Percentiles rank a stretch among this genome's conserved stretches.
Evolutionary conservation across 2,797 vertebrate genomes (phyloP).

Genomic region (Tympanoctomys barrerae): DNA sequence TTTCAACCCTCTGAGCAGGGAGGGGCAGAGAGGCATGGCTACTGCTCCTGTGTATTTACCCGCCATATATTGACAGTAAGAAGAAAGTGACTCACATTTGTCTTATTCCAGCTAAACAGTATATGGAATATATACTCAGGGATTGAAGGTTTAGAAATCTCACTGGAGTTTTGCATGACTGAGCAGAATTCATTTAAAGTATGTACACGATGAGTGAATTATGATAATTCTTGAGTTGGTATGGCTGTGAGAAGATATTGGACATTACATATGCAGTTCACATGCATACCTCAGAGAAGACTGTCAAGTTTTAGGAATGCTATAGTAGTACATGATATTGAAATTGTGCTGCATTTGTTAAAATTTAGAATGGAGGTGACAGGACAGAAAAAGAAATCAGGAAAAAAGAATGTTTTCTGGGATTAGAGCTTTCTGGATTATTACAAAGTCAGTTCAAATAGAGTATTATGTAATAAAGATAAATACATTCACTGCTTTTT

Average conservation of each 20-base stretch:
- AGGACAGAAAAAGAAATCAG: neutral
- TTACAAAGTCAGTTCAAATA: neutral
- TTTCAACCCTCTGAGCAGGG: constrained; percentile 74
- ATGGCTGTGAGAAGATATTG: constrained; percentile 56
- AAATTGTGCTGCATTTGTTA: constrained; percentile 62
- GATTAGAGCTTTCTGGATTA: constrained; percentile 60
- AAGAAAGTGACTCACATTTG: constrained; percentile 80
- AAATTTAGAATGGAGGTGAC: constrained; percentile 57
- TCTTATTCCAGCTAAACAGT: constrained; percentile 70
- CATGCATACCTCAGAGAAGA: constrained; percentile 61
- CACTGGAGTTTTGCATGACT: constrained; percentile 56
- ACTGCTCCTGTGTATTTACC: constrained; percentile 72
- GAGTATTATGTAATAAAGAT: neutral
- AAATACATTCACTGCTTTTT: neutral
- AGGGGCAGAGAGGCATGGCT: constrained; percentile 80
- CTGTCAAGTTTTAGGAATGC: constrained; percentile 57
- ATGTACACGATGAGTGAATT: constrained; percentile 67
- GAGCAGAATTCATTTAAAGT: constrained; percentile 66
- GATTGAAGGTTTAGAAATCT: constrained; percentile 40
- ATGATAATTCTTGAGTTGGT: constrained; percentile 61
- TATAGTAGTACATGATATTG: neutral
- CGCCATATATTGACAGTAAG: constrained; percentile 84
- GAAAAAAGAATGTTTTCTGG: neutral
- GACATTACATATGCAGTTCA: constrained; percentile 49
- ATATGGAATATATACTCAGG: constrained; percentile 80